Conservation (phyloP, 2,797 vertebrate species). For the Megalops cyprinoides region DNA sequence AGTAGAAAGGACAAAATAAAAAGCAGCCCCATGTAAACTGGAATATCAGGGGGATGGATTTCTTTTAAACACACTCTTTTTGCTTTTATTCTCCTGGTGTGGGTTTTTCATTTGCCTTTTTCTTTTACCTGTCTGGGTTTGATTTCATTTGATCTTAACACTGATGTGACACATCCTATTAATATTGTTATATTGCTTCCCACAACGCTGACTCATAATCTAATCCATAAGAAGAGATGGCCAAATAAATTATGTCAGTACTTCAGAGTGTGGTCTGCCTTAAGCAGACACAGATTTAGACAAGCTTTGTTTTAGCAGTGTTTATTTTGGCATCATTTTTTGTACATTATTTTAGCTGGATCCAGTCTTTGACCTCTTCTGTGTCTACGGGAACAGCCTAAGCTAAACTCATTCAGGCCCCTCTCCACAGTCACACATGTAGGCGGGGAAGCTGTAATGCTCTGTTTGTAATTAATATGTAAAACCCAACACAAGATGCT, state of each 20-base stretch:
- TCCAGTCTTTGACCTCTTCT: neutral
- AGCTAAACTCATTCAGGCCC: neutral
- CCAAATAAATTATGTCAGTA: neutral
- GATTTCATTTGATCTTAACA: conserved; percentile 17
- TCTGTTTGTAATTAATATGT: neutral
- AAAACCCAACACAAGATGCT: too few species aligned
- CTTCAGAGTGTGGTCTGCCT: neutral
- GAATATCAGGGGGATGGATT: neutral
- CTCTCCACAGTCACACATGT: neutral
- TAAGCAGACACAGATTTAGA: neutral
- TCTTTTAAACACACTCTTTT: neutral
- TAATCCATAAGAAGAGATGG: neutral
- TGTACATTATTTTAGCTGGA: neutral
- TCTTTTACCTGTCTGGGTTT: neutral
- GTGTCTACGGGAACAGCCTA: neutral
- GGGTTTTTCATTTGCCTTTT: neutral
- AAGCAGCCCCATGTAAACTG: neutral
- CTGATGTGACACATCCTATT: neutral
- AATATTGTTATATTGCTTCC: neutral
- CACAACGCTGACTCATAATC: neutral
- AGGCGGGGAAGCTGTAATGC: neutral
- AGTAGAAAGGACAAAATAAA: neutral
- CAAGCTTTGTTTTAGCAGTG: neutral
- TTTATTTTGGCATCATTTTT: neutral
- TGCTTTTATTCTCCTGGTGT: neutral